These are phyloP conservation scores for Cottoperca gobio DNA, from an alignment of 2,797 vertebrate species.

Conservation along the genomic window DNA sequence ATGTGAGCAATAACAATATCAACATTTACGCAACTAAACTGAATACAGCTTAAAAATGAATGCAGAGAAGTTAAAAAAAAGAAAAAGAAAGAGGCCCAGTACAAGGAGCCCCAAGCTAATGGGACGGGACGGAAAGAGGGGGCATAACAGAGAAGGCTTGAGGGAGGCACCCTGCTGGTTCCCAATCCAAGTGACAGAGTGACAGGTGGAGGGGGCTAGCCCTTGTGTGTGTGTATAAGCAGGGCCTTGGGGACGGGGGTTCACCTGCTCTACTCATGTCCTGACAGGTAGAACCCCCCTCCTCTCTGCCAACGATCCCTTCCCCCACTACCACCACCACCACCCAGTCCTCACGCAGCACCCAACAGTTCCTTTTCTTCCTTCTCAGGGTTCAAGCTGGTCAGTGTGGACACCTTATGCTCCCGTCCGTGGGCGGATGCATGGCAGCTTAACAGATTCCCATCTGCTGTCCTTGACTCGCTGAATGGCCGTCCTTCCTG, in stretches of 20 bases:
- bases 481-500: slow-evolving; percentile 46
- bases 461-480: slow-evolving; percentile 82
- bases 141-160: slow-evolving; percentile 50
- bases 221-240: slow-evolving; percentile 14
- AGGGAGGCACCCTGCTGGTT: slow-evolving; percentile 70
- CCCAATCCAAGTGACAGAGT: slow-evolving; percentile 66
- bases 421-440: slow-evolving; percentile 57
- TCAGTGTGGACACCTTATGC: slow-evolving; percentile 53
- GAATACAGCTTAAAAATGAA: not conserved
- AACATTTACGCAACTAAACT: not conserved
- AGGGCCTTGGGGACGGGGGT: slow-evolving; percentile 79
- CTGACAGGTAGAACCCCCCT: slow-evolving; percentile 80
- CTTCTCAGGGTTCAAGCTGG: slow-evolving; percentile 67
- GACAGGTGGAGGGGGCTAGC: slow-evolving; percentile 22
- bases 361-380: slow-evolving; percentile 57
- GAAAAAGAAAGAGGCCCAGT: slow-evolving; percentile 15
- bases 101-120: slow-evolving; percentile 40
- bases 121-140: slow-evolving; percentile 42
- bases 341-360: slow-evolving; percentile 44
- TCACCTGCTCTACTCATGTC: slow-evolving; percentile 84
- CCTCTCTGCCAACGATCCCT: slow-evolving; percentile 36
- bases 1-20: not conserved
- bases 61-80: not conserved
- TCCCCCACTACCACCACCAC: slow-evolving; percentile 37
- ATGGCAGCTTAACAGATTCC: slow-evolving; percentile 77